These are phyloP conservation scores for Busseola fusca DNA, from an alignment of 2,888 invertebrate species.

Conservation along the genomic window DNA sequence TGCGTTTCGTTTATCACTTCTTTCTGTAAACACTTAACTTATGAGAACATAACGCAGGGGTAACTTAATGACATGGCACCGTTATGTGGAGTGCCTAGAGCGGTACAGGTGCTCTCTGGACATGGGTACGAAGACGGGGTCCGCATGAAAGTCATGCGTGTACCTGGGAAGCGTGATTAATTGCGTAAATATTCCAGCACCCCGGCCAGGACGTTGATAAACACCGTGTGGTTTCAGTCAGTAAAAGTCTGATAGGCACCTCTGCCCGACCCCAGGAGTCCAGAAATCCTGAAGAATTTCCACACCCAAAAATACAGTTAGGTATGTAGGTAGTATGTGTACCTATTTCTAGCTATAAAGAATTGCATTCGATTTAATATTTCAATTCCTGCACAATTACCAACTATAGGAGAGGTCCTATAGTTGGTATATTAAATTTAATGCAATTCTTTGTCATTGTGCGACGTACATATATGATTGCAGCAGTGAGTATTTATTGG, in stretches of 20 bases:
- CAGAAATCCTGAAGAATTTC: not conserved
- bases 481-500: not conserved
- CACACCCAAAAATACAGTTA: not conserved
- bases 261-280: too few relatives aligned
- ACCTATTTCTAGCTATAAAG: not conserved
- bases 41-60: not conserved
- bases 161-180: not conserved
- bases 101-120: not conserved
- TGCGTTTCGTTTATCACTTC: not conserved
- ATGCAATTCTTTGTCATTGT: slow-evolving; percentile 32
- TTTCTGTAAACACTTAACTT: not conserved
- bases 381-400: too few relatives aligned
- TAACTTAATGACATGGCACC: not conserved
- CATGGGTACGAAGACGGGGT: not conserved
- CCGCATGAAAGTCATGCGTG: not conserved
- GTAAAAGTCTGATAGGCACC: not conserved
- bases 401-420: not conserved
- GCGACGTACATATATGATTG: not conserved
- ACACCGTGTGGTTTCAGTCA: not conserved
- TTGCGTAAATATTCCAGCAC: too few relatives aligned
- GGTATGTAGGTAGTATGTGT: too few relatives aligned
- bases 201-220: not conserved
- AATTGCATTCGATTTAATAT: too few relatives aligned
- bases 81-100: not conserved
- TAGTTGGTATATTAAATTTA: slow-evolving; percentile 19